These are phyloP conservation scores for Drosophila albomicans DNA, from an alignment of 1,140 invertebrate species.

Conservation along the genomic window DNA sequence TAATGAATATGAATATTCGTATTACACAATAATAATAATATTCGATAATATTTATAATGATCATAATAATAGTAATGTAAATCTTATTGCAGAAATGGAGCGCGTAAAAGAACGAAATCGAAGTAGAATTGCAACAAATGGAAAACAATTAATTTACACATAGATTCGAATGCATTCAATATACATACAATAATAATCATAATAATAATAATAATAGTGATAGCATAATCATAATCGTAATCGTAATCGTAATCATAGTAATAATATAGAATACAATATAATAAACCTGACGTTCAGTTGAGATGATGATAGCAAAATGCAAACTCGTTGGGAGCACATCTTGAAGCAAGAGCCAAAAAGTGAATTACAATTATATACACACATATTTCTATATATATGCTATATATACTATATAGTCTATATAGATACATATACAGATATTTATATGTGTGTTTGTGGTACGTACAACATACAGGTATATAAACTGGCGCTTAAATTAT, in stretches of 20 bases:
- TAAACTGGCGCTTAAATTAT: slow-evolving; percentile 37
- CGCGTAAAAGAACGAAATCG: neutral
- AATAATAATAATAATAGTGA: slow-evolving; percentile 8
- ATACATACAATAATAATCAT: slow-evolving; percentile 22
- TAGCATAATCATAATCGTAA: neutral
- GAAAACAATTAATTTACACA: slow-evolving; percentile 33
- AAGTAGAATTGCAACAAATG: slow-evolving; percentile 32
- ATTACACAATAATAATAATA: slow-evolving; percentile 12
- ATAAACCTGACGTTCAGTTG: slow-evolving; percentile 48
- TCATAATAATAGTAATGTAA: slow-evolving; percentile 22
- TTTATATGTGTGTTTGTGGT: slow-evolving; percentile 3
- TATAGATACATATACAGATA: slow-evolving; percentile 4
- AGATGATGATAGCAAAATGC: slow-evolving; percentile 50
- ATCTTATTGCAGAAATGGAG: slow-evolving; percentile 17
- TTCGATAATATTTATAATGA: slow-evolving; percentile 13
- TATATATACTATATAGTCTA: slow-evolving; percentile 9
- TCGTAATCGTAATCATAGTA: slow-evolving; percentile 13
- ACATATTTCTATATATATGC: neutral
- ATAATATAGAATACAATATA: slow-evolving; percentile 24
- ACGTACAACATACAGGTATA: slow-evolving; percentile 35
- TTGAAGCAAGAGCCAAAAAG: slow-evolving; percentile 38
- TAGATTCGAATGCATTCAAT: slow-evolving; percentile 27
- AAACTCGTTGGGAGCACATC: slow-evolving; percentile 53
- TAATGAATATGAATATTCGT: slow-evolving; percentile 40
- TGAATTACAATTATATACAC: slow-evolving; percentile 12